Percentiles rank a stretch among this genome's conserved stretches.
Evolutionary conservation across 1,140 invertebrate genomes (phyloP).

Genomic region (Drosophila carrolli): DNA sequence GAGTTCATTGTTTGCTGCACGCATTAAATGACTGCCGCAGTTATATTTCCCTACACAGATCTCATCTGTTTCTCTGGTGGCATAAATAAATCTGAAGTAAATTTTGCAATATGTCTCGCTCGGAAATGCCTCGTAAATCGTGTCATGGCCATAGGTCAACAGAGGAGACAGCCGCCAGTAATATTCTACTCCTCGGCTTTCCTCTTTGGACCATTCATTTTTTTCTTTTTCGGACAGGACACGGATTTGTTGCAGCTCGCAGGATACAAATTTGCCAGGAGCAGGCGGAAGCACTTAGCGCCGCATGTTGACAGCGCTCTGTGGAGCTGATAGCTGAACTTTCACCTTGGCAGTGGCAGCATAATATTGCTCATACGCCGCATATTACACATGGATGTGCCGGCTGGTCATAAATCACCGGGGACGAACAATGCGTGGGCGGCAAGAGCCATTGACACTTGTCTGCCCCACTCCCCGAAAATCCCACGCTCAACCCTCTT

Average conservation of each 20-base stretch:
- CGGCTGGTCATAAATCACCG: slow-evolving; percentile 71
- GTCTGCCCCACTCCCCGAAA: not conserved
- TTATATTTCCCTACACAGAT: slow-evolving; percentile 38
- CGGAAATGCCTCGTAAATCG: slow-evolving; percentile 83
- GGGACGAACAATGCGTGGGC: slow-evolving; percentile 71
- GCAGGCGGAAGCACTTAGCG: slow-evolving; percentile 73
- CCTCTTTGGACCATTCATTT: slow-evolving; percentile 28
- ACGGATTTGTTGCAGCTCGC: slow-evolving; percentile 75
- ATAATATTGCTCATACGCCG: slow-evolving; percentile 78
- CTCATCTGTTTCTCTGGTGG: slow-evolving; percentile 37
- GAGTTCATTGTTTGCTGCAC: slow-evolving; percentile 73
- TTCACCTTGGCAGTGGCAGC: slow-evolving; percentile 63
- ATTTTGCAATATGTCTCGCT: slow-evolving; percentile 83
- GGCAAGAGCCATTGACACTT: slow-evolving; percentile 74
- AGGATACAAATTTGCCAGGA: slow-evolving; percentile 78
- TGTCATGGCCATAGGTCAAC: slow-evolving; percentile 76
- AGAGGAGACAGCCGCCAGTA: slow-evolving; percentile 55
- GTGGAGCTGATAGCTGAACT: slow-evolving; percentile 76
- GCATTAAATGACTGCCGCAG: slow-evolving; percentile 65
- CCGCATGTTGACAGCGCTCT: slow-evolving; percentile 74
- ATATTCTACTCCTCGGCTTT: slow-evolving; percentile 61
- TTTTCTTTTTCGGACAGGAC: slow-evolving; percentile 43
- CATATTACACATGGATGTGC: slow-evolving; percentile 74
- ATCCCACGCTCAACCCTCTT: not conserved
- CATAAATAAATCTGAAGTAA: slow-evolving; percentile 84